A percentile compares a stretch with the other conserved stretches of the same genome.
These are phyloP conservation scores for Mastomys coucha DNA, from an alignment of 2,113 vertebrate genomes.

Conservation along the genomic window DNA sequence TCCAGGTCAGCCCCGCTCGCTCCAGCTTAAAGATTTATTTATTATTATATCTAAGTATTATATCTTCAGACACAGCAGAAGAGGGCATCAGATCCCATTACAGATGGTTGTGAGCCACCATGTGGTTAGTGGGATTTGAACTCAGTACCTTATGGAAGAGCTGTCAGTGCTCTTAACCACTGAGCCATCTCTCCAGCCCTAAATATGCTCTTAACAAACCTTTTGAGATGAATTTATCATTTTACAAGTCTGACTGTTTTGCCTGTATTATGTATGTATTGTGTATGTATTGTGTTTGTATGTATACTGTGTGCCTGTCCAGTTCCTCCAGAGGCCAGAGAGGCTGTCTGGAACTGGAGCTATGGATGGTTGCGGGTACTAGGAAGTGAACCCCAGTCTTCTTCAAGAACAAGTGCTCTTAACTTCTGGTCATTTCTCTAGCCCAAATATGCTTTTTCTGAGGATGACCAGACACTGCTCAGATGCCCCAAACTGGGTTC, in stretches of 20 bases:
- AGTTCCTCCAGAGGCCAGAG: neutral
- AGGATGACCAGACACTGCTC: rapidly evolving
- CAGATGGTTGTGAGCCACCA: no score
- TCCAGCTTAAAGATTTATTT: no score
- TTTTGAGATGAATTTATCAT: neutral
- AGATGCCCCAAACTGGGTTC: neutral
- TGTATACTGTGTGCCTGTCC: neutral
- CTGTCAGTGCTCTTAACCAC: no score
- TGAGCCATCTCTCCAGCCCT: no score
- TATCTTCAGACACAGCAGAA: no score
- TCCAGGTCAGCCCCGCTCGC: no score
- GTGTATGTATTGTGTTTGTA: neutral
- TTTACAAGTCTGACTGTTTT: neutral
- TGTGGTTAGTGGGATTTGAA: no score
- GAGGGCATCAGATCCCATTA: no score
- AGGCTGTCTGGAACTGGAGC: neutral
- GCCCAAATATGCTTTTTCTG: neutral
- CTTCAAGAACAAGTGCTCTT: neutral
- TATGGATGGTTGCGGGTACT: neutral
- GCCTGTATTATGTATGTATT: no score
- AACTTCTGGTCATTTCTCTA: neutral
- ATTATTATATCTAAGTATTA: no score
- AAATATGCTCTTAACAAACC: neutral
- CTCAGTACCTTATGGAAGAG: no score
- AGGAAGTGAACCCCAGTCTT: neutral